These are phyloP conservation scores for Salvator merianae DNA, from an alignment of 2,113 vertebrate species.

Conservation along the genomic window DNA sequence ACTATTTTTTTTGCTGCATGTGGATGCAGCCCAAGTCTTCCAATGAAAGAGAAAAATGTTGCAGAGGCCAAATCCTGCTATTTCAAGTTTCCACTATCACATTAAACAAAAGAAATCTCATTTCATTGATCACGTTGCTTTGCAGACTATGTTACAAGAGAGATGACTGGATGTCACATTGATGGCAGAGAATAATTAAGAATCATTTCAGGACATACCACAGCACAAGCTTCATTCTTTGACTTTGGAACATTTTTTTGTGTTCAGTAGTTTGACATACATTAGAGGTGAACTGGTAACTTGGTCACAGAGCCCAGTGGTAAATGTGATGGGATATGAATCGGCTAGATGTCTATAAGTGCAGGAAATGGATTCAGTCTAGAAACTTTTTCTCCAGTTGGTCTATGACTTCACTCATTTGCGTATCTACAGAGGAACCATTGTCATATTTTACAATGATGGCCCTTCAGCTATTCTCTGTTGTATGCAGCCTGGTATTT, in stretches of 20 bases:
- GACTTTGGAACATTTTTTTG: no score
- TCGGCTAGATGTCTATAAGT: slow-evolving; percentile 32
- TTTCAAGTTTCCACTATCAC: no score
- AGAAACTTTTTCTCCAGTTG: slow-evolving; percentile 64
- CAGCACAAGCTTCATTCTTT: no score
- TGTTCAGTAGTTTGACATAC: not conserved
- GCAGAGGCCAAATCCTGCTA: no score
- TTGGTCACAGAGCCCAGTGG: not conserved
- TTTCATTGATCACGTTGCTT: no score
- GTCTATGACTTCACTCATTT: slow-evolving; percentile 64
- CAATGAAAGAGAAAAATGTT: no score
- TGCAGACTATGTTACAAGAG: no score
- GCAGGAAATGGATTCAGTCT: slow-evolving; percentile 42
- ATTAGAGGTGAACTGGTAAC: not conserved
- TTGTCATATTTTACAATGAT: slow-evolving; percentile 62
- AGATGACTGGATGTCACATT: no score
- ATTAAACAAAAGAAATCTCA: no score
- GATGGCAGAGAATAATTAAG: not conserved
- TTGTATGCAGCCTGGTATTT: slow-evolving; percentile 53
- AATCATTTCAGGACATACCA: not conserved
- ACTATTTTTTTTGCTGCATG: no score
- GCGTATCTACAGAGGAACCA: slow-evolving; percentile 58
- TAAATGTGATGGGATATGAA: slow-evolving; percentile 7
- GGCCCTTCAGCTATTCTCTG: slow-evolving; percentile 52
- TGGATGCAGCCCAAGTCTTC: no score